phyloP scores from a whole-genome alignment of 2,113 vertebrate species.

The Oncorhynchus kisutch region DNA sequence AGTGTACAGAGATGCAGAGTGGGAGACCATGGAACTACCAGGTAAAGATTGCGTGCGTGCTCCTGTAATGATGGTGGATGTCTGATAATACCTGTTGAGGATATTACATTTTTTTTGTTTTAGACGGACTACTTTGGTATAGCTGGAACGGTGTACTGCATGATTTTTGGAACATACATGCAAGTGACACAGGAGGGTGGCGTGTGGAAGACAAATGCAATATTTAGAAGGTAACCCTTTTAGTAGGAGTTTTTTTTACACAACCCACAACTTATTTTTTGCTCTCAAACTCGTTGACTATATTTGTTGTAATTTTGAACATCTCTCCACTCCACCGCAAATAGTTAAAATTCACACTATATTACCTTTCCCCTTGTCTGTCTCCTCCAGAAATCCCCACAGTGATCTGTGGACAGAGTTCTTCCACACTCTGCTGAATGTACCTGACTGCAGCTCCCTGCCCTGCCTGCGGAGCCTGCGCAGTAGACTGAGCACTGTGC shows the following conservation, averaged over 20 bases:
- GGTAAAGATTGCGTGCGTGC: conserved; percentile 66
- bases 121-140: conserved; percentile 93
- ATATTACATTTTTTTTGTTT: not conserved
- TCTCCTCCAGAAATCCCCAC: conserved; percentile 79
- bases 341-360: not conserved
- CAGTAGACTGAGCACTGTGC: conserved; percentile 62
- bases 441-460: conserved; percentile 72
- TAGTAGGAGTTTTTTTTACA: not conserved
- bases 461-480: conserved; percentile 73
- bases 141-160: conserved; percentile 87
- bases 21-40: conserved; percentile 91
- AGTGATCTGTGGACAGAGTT: conserved; percentile 85
- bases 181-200: conserved; percentile 77
- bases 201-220: conserved; percentile 81
- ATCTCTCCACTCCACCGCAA: too few relatives aligned
- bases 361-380: not conserved
- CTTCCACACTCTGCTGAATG: conserved; percentile 85
- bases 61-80: not conserved
- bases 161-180: conserved; percentile 96
- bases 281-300: too few relatives aligned
- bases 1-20: conserved; percentile 91
- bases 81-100: not conserved
- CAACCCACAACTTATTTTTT: too few relatives aligned
- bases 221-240: conserved; percentile 81
- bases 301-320: too few relatives aligned